Percentiles rank a stretch among this genome's conserved stretches.
phyloP scores from a whole-genome alignment of 2,888 invertebrate species.

The Napeogenes inachia region DNA sequence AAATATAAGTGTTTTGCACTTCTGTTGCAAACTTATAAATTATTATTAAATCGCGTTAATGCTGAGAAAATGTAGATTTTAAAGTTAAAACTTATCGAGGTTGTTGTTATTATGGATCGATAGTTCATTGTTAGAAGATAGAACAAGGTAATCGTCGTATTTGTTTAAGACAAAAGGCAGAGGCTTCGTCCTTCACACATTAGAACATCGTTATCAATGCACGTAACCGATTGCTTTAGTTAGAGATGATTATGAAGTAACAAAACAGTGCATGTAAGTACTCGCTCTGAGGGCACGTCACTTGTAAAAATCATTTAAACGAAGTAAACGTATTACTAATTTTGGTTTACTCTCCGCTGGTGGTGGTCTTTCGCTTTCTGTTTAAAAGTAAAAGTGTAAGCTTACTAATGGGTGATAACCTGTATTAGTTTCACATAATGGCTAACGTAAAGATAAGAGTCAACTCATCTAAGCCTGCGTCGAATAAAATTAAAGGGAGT shows the following conservation, averaged over 20 bases:
- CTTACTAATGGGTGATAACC: slow-evolving; percentile 56
- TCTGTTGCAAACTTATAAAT: not conserved
- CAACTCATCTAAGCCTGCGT: slow-evolving; percentile 52
- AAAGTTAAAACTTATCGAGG: slow-evolving; percentile 27
- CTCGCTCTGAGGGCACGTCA: slow-evolving; percentile 43
- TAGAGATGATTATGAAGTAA: slow-evolving; percentile 71
- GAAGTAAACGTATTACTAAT: slow-evolving; percentile 39
- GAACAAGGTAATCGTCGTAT: slow-evolving; percentile 65
- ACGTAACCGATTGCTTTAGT: slow-evolving; percentile 62
- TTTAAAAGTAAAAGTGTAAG: slow-evolving; percentile 37
- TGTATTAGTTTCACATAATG: slow-evolving; percentile 44
- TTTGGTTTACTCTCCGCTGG: slow-evolving; percentile 46
- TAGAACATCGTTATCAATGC: slow-evolving; percentile 69
- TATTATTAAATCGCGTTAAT: slow-evolving; percentile 10
- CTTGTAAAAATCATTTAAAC: slow-evolving; percentile 34
- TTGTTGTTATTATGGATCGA: slow-evolving; percentile 42
- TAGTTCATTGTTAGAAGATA: slow-evolving; percentile 43
- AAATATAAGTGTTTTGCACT: not conserved
- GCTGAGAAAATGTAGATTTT: slow-evolving; percentile 16
- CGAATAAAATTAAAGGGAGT: slow-evolving; percentile 41
- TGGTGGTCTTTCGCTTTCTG: slow-evolving; percentile 53
- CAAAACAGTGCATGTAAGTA: slow-evolving; percentile 70
- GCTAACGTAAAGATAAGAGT: slow-evolving; percentile 65
- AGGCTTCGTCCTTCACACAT: slow-evolving; percentile 70
- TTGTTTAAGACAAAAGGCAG: slow-evolving; percentile 66